A percentile compares a stretch with the other conserved stretches of the same genome.
Evolutionary conservation across 2,113 vertebrate genomes (phyloP).

Genomic region (Ariopsis seemanni): DNA sequence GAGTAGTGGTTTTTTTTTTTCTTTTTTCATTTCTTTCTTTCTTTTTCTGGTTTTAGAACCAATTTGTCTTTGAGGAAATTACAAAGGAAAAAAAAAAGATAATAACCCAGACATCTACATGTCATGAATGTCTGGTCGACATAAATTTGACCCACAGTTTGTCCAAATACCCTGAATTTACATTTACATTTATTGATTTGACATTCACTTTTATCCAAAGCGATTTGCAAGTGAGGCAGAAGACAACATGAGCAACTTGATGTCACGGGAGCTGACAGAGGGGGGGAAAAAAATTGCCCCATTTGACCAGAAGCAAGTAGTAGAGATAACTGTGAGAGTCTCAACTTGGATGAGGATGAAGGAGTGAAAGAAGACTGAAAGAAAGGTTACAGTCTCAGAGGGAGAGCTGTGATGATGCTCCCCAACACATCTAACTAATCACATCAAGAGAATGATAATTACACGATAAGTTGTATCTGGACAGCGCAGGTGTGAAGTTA

Average conservation of each 20-base stretch:
- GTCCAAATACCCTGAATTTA: neutral
- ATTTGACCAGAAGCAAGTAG: neutral
- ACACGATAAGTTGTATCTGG: neutral
- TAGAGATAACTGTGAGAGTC: neutral
- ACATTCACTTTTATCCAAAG: neutral
- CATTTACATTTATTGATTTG: too few species aligned
- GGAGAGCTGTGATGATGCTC: too few species aligned
- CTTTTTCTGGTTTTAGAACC: neutral
- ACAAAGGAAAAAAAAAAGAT: neutral
- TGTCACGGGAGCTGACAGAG: neutral
- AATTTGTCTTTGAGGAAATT: neutral
- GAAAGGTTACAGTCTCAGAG: neutral
- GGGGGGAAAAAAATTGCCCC: neutral
- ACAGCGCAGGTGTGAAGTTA: neutral
- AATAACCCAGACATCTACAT: neutral
- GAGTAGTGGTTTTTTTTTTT: neutral
- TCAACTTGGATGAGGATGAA: neutral
- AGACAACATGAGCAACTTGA: neutral
- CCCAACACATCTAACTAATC: neutral
- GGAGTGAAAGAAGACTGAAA: too few species aligned
- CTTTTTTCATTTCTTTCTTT: too few species aligned
- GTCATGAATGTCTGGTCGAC: too few species aligned
- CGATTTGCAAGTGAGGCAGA: neutral
- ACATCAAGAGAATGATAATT: neutral
- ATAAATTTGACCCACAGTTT: neutral